Base-by-base conservation (phyloP, 2,888 invertebrate species). In the Thereva unica region DNA sequence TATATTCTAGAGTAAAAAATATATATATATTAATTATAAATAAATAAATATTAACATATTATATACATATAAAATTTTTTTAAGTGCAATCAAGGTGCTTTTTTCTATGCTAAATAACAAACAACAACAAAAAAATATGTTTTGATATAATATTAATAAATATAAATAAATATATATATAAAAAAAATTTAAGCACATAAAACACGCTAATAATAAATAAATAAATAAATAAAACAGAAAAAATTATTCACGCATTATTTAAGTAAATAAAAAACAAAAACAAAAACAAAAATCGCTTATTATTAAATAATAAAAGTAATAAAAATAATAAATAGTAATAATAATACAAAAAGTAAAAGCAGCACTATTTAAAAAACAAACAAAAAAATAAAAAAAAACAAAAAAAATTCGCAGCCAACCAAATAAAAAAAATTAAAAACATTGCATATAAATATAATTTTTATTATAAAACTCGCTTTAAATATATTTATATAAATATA, bases 41-140 rank as follows among this genome's bases (percentile, higher is more conserved):
- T 23, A 23, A 23, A n/a, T n/a, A 2, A 23, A 23, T 23, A 23
- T 23, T 23, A 23, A 23, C 23, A 23, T 23, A 23, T 23, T 23
- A 23, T 23, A 23, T 23, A 23, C 23, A 23, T 23, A 23, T 23
- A 49, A 42, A 57, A 55, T 65, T 66, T 61, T 65, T 59, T 65
- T 66, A 68, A 68, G 61, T 66, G 65, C 59, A 68, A 68, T 66
- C 50, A 66, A 68, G 65, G 68, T 68, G 68, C 68, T 68, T 66
- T 67, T 68, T 68, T 68, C 55, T 68, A 65, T 56, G 49, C 54
- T 55, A 65, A n/a, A n/a, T n/a, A n/a, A n/a, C n/a, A n/a, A n/a
- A n/a, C n/a, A n/a, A n/a, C n/a, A n/a, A 23, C 23, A 23, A 59
- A 61, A 53, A 44, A 57, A 65, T 67, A 59, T 65, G 54, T 61